Evolutionary conservation across 2,113 vertebrate genomes (phyloP).

Genomic region (Callocephalon fimbriatum): DNA sequence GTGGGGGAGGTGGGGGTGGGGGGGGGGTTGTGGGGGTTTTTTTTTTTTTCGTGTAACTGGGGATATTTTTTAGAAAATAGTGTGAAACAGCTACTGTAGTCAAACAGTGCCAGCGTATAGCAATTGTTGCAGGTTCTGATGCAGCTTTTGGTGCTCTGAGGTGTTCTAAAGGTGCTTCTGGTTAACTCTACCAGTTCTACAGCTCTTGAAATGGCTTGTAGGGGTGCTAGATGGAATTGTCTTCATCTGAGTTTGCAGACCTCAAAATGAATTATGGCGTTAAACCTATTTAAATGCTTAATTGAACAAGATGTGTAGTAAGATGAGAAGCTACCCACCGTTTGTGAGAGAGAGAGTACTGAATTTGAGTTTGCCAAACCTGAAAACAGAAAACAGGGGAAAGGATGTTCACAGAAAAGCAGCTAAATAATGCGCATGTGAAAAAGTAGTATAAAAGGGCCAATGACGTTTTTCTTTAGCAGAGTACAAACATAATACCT

Average conservation of each 20-base stretch:
- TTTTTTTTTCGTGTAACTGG: not conserved
- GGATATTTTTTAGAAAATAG: not conserved
- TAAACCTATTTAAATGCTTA: not conserved
- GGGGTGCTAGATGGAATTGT: not conserved
- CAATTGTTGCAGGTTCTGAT: not conserved
- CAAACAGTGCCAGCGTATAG: not conserved
- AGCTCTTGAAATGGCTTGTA: not conserved
- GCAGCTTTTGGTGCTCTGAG: not conserved
- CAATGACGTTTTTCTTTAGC: not conserved
- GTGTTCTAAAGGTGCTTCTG: not conserved
- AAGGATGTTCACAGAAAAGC: not conserved
- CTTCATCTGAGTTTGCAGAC: not conserved
- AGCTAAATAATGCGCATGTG: not conserved
- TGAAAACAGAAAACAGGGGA: not conserved
- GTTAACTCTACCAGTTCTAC: not conserved
- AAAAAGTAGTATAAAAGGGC: not conserved
- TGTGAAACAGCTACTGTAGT: rapidly evolving
- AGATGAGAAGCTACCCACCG: not conserved
- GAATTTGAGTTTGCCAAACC: not conserved
- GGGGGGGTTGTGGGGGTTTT: too few species aligned
- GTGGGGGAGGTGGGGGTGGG: too few species aligned
- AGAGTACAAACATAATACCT: not conserved
- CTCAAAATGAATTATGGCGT: not conserved
- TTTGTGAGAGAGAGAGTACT: not conserved
- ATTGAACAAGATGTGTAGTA: not conserved